These are phyloP conservation scores for Colletes latitarsis DNA, from an alignment of 1,140 invertebrate species.

Conservation along the genomic window DNA sequence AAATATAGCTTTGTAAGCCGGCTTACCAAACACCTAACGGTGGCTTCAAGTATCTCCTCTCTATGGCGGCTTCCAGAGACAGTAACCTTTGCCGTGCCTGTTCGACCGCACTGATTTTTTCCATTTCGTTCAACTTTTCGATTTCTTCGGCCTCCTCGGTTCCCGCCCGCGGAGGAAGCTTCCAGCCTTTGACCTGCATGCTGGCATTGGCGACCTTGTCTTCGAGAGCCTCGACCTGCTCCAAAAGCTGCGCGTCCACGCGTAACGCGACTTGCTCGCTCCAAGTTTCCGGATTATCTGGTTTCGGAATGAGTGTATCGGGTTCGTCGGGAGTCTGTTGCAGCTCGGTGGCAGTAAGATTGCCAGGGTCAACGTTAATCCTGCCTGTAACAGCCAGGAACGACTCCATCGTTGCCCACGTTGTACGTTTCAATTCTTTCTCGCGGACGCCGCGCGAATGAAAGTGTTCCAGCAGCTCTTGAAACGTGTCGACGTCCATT, in stretches of 20 bases:
- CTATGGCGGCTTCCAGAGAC: constrained; percentile 93
- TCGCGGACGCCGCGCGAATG: constrained; percentile 94
- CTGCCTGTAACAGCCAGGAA: constrained; percentile 83
- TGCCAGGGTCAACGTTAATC: constrained; percentile 83
- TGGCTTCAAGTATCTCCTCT: constrained; percentile 95
- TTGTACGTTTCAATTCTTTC: constrained; percentile 88
- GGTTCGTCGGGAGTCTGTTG: constrained; percentile 79
- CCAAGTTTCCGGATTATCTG: constrained; percentile 85
- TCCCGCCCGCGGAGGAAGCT: constrained; percentile 85
- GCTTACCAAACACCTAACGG: constrained; percentile 90
- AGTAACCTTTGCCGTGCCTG: constrained; percentile 90
- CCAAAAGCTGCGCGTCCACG: constrained; percentile 90
- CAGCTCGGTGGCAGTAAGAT: constrained; percentile 82
- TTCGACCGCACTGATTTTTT: constrained; percentile 84
- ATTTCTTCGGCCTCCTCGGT: constrained; percentile 83
- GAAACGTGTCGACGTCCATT: constrained; percentile 87
- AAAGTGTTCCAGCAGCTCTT: constrained; percentile 87
- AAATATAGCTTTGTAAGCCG: not conserved
- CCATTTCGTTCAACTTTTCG: constrained; percentile 82
- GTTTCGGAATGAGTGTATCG: constrained; percentile 78
- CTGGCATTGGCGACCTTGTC: constrained; percentile 95
- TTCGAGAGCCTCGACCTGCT: constrained; percentile 94
- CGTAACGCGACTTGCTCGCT: constrained; percentile 87
- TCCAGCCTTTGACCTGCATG: constrained; percentile 97
- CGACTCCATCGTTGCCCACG: constrained; percentile 84